Base-by-base conservation (phyloP, 2,888 invertebrate genomes). In the Hylaea fasciaria region DNA sequence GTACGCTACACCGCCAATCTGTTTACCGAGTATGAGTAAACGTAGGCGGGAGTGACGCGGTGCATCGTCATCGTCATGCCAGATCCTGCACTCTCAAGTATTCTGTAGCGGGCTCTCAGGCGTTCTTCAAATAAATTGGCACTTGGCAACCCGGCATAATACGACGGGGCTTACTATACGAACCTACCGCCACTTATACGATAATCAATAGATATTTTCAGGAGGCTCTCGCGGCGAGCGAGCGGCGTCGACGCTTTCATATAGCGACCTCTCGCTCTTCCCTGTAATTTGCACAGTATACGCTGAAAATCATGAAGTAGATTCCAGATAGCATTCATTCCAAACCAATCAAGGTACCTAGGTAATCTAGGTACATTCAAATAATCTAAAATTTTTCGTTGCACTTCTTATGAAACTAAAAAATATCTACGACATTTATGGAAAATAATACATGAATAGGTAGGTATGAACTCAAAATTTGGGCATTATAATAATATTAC, bases 161-260 rank as follows among this genome's bases (percentile, higher is more conserved):
- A 85, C 87, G 84, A 86, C 85, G 83, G 88, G 83, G 81, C 76
- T n/a, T n/a, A n/a, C n/a, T 62, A 61, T 67, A 69, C 82, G 70
- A 83, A 87, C 87, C 80, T 76, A 86, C 86, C 82, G 72, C 72
- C 76, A 85, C 81, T 81, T 90, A 85, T 91, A 91, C 89, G 84
- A 87, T 91, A 92, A 92, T 92, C 91, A 91, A 92, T 92, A 91
- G 87, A 91, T 91, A 91, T 92, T 92, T 92, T 91, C 91, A 91
- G 91, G 88, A 91, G 91, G 91, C 91, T 90, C 90, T 91, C 89
- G 89, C 83, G 81, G 82, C 79, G 87, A 74, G 85, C 71, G 87
- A 84, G 73, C 74, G 85, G 49, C 64, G 55, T 57, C 73, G 85
- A 85, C 74, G 78, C 71, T 71, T 64, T n/a, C n/a, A 66, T 64